A percentile compares a stretch with the other conserved stretches of the same genome.
Evolutionary conservation across 2,797 vertebrate species (phyloP).

Genomic region (Caiman crocodilus): DNA sequence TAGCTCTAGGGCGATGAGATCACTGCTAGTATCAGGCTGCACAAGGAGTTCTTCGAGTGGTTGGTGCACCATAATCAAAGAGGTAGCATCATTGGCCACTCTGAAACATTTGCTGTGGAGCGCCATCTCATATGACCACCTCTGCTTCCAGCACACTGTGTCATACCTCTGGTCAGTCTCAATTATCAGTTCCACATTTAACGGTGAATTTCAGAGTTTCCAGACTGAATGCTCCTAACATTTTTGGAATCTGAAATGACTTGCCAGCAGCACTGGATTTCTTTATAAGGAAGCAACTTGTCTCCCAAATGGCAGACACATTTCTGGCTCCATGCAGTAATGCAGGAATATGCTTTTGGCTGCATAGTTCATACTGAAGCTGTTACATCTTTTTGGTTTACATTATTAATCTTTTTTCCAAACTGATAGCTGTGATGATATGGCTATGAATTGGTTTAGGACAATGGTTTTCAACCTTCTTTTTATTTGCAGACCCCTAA

Average conservation of each 20-base stretch:
- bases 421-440: background rate
- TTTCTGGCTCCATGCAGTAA: constrained; percentile 9
- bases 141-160: too few relatives aligned
- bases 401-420: background rate
- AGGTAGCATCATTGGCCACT: background rate
- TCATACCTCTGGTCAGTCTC: background rate
- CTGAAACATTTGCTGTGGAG: background rate
- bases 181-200: background rate
- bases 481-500: too few relatives aligned
- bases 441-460: background rate
- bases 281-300: constrained; percentile 62
- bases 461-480: background rate
- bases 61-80: constrained; percentile 19
- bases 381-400: background rate
- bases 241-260: constrained; percentile 57
- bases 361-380: background rate
- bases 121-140: too few relatives aligned
- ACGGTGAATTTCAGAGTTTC: constrained; percentile 30
- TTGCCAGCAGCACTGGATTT: constrained; percentile 25
- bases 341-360: background rate
- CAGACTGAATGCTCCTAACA: constrained; percentile 17
- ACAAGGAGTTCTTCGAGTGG: constrained; percentile 2
- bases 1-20: background rate
- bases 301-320: background rate
- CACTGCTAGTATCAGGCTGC: constrained; percentile 9